phyloP scores from a whole-genome alignment of 2,113 vertebrate genomes.

The Barbus barbus region DNA sequence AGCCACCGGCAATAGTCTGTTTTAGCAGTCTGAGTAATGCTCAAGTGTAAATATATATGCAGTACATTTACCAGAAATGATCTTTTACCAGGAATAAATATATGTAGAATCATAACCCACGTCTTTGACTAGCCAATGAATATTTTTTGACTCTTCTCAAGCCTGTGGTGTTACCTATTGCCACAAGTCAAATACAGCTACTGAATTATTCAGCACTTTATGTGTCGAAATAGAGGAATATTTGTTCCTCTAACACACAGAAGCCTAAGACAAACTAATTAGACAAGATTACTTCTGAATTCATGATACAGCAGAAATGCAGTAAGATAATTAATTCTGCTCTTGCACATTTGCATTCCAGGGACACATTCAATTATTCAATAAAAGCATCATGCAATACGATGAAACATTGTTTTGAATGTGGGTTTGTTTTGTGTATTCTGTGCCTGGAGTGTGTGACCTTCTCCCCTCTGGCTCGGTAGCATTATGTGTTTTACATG shows the following conservation, averaged over 20 bases:
- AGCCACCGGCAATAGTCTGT: conserved; percentile 25
- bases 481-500: neutral
- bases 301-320: conserved; percentile 20
- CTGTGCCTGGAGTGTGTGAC: neutral
- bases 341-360: conserved; percentile 15
- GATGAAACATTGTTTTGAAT: conserved; percentile 8
- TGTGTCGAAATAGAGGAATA: neutral
- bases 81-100: neutral
- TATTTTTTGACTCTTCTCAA: neutral
- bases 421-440: neutral
- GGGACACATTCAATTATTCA: conserved; percentile 28
- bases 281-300: conserved; percentile 12
- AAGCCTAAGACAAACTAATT: conserved; percentile 20
- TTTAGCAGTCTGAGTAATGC: conserved; percentile 9
- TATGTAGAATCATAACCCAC: neutral
- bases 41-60: conserved; percentile 14
- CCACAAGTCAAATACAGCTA: neutral
- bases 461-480: neutral
- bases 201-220: conserved; percentile 15
- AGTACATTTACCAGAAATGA: neutral
- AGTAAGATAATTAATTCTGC: conserved; percentile 19
- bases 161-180: neutral
- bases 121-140: neutral
- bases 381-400: conserved; percentile 26
- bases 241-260: neutral